Percentiles rank a stretch among this genome's conserved stretches.
Conservation (phyloP, 2,113 vertebrate genomes). For the Ibidorhyncha struthersii region DNA sequence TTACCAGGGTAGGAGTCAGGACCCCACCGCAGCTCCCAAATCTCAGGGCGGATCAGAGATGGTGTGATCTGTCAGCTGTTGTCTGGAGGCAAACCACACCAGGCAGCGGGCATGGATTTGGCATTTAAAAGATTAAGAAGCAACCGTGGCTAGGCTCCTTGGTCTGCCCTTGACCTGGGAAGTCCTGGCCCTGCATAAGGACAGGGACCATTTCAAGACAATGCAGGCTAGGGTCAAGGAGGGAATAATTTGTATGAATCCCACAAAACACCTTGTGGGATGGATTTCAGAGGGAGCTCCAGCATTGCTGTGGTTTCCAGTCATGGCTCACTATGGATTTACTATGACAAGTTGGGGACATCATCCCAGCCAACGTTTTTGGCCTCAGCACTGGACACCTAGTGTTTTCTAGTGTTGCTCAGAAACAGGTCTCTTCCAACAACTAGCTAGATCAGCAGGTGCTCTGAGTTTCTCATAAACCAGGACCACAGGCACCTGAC, state of each 20-base stretch:
- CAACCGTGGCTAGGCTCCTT: neutral
- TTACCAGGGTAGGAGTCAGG: conserved; percentile 25
- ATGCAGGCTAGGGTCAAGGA: neutral
- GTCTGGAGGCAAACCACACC: conserved; percentile 6
- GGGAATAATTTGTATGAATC: neutral
- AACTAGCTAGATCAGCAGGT: neutral
- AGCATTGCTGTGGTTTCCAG: neutral
- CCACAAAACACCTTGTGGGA: neutral
- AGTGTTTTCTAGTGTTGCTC: neutral
- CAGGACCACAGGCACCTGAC: neutral
- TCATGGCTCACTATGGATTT: neutral
- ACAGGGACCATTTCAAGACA: neutral
- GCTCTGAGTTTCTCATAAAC: neutral
- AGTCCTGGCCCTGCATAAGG: neutral
- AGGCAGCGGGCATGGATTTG: neutral
- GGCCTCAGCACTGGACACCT: neutral
- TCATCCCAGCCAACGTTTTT: neutral
- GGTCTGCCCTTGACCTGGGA: conserved; percentile 25
- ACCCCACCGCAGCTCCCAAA: neutral
- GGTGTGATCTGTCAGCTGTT: conserved; percentile 35
- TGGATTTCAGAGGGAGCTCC: neutral
- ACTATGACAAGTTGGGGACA: neutral
- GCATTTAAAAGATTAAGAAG: conserved; percentile 16
- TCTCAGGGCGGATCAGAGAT: neutral
- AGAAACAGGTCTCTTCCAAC: neutral